These are phyloP conservation scores for Miniopterus natalensis DNA, from an alignment of 2,113 vertebrate species.

Conservation along the genomic window DNA sequence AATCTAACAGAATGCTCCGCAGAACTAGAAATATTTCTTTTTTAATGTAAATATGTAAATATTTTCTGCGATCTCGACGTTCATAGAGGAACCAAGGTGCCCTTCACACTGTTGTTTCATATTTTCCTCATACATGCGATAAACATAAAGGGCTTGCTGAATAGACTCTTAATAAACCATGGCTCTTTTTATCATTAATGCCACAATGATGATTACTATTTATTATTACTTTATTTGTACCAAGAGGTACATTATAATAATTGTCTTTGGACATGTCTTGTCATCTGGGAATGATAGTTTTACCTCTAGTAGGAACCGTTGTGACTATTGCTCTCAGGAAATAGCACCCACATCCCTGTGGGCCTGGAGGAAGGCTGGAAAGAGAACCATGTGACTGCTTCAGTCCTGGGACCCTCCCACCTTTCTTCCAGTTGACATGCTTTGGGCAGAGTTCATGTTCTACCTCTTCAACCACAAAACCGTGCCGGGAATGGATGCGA, in stretches of 20 bases:
- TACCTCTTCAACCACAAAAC: background rate
- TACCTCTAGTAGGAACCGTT: background rate
- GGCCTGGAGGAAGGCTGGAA: background rate
- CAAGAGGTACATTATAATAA: background rate
- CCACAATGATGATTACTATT: background rate
- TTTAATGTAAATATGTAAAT: background rate
- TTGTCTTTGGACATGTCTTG: background rate
- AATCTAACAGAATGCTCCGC: background rate
- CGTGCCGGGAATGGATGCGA: background rate
- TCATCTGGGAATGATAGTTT: background rate
- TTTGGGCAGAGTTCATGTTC: background rate
- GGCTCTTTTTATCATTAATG: background rate
- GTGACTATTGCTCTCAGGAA: background rate
- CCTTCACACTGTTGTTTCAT: background rate
- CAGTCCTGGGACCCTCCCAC: fast-evolving
- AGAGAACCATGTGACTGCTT: background rate
- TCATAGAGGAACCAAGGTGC: background rate
- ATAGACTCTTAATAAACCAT: background rate
- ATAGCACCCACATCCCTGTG: background rate
- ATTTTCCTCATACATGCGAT: background rate
- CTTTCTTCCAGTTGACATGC: background rate
- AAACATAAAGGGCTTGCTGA: background rate
- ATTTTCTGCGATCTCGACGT: background rate
- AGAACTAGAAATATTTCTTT: background rate
- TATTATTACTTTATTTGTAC: background rate